Conservation (phyloP, 2,797 vertebrate species). For the Mycteria americana region DNA sequence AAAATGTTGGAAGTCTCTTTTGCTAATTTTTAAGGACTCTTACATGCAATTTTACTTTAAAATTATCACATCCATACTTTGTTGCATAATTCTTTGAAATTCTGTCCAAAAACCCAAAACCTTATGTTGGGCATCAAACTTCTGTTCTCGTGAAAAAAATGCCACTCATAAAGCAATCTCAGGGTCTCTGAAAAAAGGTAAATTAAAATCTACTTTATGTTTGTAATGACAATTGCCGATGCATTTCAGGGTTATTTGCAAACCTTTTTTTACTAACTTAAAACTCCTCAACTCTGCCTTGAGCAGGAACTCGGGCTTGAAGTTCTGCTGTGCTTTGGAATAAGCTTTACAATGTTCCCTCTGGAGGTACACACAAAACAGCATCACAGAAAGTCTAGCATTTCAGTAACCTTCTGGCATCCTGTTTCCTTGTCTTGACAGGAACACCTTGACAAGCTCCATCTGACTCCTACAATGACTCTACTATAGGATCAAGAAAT, state of each 20-base stretch:
- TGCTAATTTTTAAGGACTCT: neutral
- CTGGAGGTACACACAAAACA: neutral
- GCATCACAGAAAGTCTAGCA: neutral
- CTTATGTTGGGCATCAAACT: neutral
- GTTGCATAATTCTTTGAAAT: neutral
- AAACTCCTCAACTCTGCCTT: neutral
- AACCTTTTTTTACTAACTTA: neutral
- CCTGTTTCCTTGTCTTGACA: neutral
- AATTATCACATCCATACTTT: neutral
- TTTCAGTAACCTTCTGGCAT: neutral
- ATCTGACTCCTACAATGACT: neutral
- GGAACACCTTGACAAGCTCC: neutral
- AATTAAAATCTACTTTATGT: neutral
- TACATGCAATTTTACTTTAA: neutral
- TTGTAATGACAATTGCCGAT: neutral
- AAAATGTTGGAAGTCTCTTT: neutral
- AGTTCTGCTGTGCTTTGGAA: neutral
- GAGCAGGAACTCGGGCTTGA: neutral
- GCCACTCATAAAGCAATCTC: neutral
- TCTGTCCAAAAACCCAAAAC: neutral
- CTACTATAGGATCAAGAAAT: neutral
- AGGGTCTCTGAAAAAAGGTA: neutral
- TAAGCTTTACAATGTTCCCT: neutral
- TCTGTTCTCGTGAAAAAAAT: neutral
- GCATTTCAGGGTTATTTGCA: neutral